A percentile compares a stretch with the other conserved stretches of the same genome.
phyloP scores from a whole-genome alignment of 2,113 vertebrate genomes.

The Mellivora capensis region DNA sequence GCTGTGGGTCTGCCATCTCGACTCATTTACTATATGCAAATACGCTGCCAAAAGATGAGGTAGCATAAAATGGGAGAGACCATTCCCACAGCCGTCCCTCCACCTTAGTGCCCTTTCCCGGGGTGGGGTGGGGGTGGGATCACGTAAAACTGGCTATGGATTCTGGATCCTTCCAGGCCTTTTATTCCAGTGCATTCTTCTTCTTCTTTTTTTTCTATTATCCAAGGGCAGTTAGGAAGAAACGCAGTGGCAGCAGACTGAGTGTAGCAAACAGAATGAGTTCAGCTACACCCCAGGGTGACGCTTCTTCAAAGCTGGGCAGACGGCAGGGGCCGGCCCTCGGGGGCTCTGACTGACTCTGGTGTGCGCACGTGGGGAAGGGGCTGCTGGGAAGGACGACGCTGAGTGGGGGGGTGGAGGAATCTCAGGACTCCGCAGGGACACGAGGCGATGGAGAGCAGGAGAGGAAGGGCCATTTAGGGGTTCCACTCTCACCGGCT shows the following conservation, averaged over 20 bases:
- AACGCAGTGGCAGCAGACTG: neutral
- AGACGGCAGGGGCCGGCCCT: neutral
- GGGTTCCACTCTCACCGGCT: neutral
- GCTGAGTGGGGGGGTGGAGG: neutral
- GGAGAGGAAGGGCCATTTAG: neutral
- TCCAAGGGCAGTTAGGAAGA: neutral
- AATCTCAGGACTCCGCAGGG: neutral
- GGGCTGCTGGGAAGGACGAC: neutral
- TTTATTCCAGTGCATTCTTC: neutral
- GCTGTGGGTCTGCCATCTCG: neutral
- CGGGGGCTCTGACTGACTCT: neutral
- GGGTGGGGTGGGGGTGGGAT: neutral
- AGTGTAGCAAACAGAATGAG: neutral
- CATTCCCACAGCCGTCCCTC: too few relatives aligned
- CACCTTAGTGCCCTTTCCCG: neutral
- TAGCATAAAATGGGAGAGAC: neutral
- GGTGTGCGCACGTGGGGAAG: neutral
- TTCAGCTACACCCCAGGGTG: neutral
- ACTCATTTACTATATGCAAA: neutral
- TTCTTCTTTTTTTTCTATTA: too few relatives aligned
- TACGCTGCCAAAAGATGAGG: neutral
- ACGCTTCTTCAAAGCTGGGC: neutral
- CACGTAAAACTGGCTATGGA: neutral
- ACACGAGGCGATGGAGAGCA: neutral
- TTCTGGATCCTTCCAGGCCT: neutral